Base-by-base conservation (phyloP, 2,797 vertebrate species). In the Gouania willdenowi region DNA sequence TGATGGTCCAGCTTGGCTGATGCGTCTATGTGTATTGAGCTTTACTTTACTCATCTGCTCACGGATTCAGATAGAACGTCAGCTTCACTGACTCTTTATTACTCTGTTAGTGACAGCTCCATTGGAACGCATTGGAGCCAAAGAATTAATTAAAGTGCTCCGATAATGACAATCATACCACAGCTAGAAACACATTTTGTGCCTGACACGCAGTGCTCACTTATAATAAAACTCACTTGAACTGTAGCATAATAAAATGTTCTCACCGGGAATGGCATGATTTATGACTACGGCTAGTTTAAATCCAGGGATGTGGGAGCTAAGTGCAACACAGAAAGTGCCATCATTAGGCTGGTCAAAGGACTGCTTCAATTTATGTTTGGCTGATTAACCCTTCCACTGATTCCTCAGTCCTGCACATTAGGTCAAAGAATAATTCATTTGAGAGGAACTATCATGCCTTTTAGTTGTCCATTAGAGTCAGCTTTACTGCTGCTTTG, bases 381-480 rank as follows among this genome's bases (percentile, higher is more conserved):
- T 56, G 58, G 61, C 51, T 66, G 73, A 79, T 82, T 81, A 83
- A 82, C 78, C 71, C 30, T 27, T 22, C 51, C 52, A 66, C 34
- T 44, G 45, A 68, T 44, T 31, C 47, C 46, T 60, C 54, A 52
- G 43, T 66, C 66, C 53, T 41, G 54, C 40, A 39, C 62, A 57
- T 66, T 62, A 72, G 60, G 66, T 73, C 60, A 55, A 67, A 56
- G 28, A 68, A 69, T 75, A 74, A 72, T 32, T 85, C 75, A 75
- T 76, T 48, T 60, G 41, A 34, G 61, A 67, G 46, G 50, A 59
- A 48, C 68, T 77, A 71, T 77, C 63, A 82, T 41, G 57, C 36
- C 66, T 69, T 45, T 83, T 79, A 75, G 58, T 48, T 78, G 65
- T 79, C 83, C 80, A 83, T 85, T 84, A 82, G 44, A 73, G 66